Percentiles rank a stretch among this genome's conserved stretches.
Evolutionary conservation across 2,888 invertebrate species (phyloP).

Genomic region (Chloroclystis v-ata): DNA sequence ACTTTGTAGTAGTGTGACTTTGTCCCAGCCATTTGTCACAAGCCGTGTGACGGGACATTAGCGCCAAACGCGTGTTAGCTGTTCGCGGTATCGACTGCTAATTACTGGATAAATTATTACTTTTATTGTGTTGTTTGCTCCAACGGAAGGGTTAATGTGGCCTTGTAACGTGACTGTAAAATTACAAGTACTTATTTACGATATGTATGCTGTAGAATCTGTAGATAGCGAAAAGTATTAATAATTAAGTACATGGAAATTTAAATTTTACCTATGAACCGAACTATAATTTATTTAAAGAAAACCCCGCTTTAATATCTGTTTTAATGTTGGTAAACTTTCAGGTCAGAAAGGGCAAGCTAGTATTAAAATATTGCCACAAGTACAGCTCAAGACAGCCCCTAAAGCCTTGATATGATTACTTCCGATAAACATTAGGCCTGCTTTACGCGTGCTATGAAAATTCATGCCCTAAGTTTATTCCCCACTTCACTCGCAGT

Average conservation of each 20-base stretch:
- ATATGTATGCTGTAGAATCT: too few species aligned
- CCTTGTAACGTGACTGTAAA: neutral
- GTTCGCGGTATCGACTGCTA: constrained; percentile 14
- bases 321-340: too few species aligned
- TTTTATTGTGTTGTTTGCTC: constrained; percentile 6
- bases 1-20: constrained; percentile 13
- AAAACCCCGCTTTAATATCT: too few species aligned
- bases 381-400: too few species aligned
- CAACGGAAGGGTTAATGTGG: neutral
- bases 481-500: constrained; percentile 14
- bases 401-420: too few species aligned
- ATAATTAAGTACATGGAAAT: too few species aligned
- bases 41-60: constrained; percentile 13
- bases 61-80: constrained; percentile 20
- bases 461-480: constrained; percentile 20
- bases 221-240: too few species aligned
- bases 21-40: constrained; percentile 19
- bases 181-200: neutral
- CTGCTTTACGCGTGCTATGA: constrained; percentile 19
- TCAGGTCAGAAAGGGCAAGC: too few species aligned
- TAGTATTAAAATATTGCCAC: too few species aligned
- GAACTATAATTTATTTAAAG: too few species aligned
- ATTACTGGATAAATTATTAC: constrained; percentile 14
- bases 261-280: too few species aligned
- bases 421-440: neutral